Conservation (phyloP, 2,797 vertebrate species). For the Enteromius argenteus region DNA sequence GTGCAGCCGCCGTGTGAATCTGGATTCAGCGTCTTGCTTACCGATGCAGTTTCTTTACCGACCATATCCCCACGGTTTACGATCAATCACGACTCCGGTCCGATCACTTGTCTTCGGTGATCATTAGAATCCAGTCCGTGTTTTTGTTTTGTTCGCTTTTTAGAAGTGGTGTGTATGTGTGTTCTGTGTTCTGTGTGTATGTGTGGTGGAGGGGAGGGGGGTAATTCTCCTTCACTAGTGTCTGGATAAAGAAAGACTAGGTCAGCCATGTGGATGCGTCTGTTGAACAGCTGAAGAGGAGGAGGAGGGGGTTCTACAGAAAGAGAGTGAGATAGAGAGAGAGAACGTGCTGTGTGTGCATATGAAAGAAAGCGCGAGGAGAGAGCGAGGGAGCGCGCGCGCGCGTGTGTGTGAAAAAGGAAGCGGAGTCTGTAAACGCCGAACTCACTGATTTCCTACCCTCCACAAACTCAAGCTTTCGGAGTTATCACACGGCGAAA, state of each 20-base stretch:
- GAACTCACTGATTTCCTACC: constrained; percentile 80
- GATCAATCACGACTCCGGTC: constrained; percentile 79
- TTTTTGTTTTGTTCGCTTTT: constrained; percentile 83
- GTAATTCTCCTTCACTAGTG: constrained; percentile 83
- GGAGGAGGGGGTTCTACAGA: constrained; percentile 72
- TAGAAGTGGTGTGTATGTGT: constrained; percentile 53
- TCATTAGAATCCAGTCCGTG: constrained; percentile 84
- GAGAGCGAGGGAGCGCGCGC: constrained; percentile 55
- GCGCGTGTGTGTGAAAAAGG: constrained; percentile 71
- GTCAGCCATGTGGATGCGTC: constrained; percentile 92
- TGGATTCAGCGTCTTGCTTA: constrained; percentile 72
- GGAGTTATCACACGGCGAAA: constrained; percentile 65
- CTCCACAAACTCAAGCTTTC: constrained; percentile 66
- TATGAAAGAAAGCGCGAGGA: constrained; percentile 41
- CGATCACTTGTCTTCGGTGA: constrained; percentile 67
- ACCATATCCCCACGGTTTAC: constrained; percentile 73
- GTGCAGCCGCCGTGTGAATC: constrained; percentile 66
- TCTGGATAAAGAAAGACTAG: constrained; percentile 87
- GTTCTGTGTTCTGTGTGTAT: constrained; percentile 16
- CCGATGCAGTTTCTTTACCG: constrained; percentile 73
- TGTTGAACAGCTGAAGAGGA: constrained; percentile 85
- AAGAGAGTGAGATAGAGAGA: constrained; percentile 68
- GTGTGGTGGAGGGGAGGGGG: constrained; percentile 66
- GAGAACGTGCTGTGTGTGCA: constrained; percentile 55
- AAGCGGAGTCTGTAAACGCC: constrained; percentile 80